A percentile compares a stretch with the other conserved stretches of the same genome.
phyloP scores from a whole-genome alignment of 1,140 invertebrate species.

The Zaprionus nigranus region DNA sequence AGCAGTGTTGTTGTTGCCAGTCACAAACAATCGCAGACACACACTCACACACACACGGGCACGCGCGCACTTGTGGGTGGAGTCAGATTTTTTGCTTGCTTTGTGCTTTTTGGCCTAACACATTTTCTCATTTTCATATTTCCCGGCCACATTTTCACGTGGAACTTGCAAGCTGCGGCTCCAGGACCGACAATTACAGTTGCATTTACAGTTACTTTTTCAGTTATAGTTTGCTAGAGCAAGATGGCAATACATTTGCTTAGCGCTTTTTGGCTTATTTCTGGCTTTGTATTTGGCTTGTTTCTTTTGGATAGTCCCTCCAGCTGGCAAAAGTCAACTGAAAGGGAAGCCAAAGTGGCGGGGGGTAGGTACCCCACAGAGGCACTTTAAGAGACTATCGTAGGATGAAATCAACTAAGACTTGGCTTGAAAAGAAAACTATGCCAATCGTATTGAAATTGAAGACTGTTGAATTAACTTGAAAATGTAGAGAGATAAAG shows the following conservation, averaged over 20 bases:
- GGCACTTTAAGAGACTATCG: no score
- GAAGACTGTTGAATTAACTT: no score
- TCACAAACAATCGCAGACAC: constrained; percentile 15
- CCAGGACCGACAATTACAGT: constrained; percentile 10
- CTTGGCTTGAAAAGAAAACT: no score
- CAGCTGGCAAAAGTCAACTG: no score
- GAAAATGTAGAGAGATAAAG: no score
- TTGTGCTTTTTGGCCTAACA: not conserved
- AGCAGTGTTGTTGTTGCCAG: not conserved
- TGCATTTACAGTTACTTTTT: constrained; percentile 16
- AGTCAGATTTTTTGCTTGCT: constrained; percentile 36
- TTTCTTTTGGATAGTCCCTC: constrained; percentile 2
- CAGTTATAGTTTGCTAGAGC: constrained; percentile 33
- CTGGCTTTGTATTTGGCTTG: not conserved
- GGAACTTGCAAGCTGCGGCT: constrained; percentile 41
- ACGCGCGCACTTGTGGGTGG: constrained; percentile 56
- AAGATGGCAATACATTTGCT: constrained; percentile 18
- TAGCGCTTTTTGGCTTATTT: not conserved
- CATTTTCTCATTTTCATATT: not conserved
- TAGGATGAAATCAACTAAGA: no score
- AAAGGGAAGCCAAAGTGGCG: no score
- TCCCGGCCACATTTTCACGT: constrained; percentile 51
- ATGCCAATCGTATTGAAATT: no score
- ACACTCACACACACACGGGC: not conserved
- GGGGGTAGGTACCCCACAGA: no score